A percentile compares a stretch with the other conserved stretches of the same genome.
Evolutionary conservation across 2,113 vertebrate species (phyloP).

Genomic region (Thamnophis sirtalis): DNA sequence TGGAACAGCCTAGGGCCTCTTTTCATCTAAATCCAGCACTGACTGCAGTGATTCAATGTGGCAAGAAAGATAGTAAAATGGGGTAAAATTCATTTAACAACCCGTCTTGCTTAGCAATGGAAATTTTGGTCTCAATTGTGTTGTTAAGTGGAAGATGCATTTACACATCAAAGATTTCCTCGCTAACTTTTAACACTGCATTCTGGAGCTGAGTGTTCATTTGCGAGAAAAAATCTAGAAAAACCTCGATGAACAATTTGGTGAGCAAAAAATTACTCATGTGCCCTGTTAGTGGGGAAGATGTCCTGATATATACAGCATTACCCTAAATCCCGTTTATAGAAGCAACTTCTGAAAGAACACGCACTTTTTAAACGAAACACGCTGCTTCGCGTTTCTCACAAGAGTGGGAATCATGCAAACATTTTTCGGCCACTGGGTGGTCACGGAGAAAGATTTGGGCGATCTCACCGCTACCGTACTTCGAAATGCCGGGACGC

Average conservation of each 20-base stretch:
- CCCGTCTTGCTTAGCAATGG: background rate
- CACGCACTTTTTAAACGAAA: background rate
- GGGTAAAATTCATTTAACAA: background rate
- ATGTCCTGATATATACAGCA: background rate
- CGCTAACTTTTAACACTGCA: background rate
- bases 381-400: background rate
- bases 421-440: background rate
- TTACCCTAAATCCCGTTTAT: background rate
- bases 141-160: background rate
- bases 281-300: background rate
- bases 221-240: background rate
- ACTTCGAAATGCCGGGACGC: background rate
- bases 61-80: background rate
- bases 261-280: background rate
- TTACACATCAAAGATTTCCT: background rate
- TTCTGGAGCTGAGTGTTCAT: background rate
- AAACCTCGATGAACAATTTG: background rate
- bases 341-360: background rate
- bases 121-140: background rate
- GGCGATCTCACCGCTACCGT: no score
- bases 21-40: no score
- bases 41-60: background rate
- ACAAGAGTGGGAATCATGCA: background rate
- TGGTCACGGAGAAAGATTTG: background rate
- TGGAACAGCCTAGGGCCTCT: no score